These are phyloP conservation scores for Brachynemurus nebulosus DNA, from an alignment of 2,888 invertebrate species.

Conservation along the genomic window DNA sequence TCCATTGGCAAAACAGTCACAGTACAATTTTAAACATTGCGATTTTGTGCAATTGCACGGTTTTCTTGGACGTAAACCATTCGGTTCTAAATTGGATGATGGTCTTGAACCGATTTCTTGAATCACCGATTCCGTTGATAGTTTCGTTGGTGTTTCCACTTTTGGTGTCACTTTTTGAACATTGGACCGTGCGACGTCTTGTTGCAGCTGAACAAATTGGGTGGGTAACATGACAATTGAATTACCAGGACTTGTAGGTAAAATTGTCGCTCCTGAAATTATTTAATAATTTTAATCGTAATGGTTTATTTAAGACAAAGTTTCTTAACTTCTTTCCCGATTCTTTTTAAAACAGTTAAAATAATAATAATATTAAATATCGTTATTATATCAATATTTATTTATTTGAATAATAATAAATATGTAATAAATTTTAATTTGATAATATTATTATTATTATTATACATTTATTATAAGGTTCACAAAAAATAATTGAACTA, in stretches of 20 bases:
- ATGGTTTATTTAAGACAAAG: too few relatives aligned
- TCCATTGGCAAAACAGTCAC: conserved; percentile 99
- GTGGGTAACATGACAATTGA: conserved; percentile 42
- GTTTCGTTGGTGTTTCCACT: conserved; percentile 11
- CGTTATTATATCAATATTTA: too few relatives aligned
- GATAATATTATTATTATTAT: too few relatives aligned
- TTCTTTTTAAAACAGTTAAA: too few relatives aligned
- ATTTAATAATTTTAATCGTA: too few relatives aligned
- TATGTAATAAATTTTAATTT: too few relatives aligned
- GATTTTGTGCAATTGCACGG: conserved; percentile 99
- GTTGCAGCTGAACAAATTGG: conserved; percentile 34
- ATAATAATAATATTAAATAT: too few relatives aligned
- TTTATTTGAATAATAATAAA: too few relatives aligned
- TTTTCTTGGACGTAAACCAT: conserved; percentile 58
- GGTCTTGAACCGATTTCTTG: conserved; percentile 3
- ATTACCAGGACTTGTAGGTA: neutral
- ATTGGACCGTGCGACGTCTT: conserved; percentile 6
- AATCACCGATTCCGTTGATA: conserved; percentile 3
- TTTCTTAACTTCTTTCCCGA: too few relatives aligned
- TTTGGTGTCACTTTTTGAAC: conserved; percentile 27
- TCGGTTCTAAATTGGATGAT: conserved; percentile 21
- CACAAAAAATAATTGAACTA: too few relatives aligned
- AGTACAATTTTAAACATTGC: conserved; percentile 94
- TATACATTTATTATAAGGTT: too few relatives aligned
- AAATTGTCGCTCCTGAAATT: neutral